A percentile compares a stretch with the other conserved stretches of the same genome.
Conservation (phyloP, 2,113 vertebrate genomes). For the Hypomesus transpacificus region DNA sequence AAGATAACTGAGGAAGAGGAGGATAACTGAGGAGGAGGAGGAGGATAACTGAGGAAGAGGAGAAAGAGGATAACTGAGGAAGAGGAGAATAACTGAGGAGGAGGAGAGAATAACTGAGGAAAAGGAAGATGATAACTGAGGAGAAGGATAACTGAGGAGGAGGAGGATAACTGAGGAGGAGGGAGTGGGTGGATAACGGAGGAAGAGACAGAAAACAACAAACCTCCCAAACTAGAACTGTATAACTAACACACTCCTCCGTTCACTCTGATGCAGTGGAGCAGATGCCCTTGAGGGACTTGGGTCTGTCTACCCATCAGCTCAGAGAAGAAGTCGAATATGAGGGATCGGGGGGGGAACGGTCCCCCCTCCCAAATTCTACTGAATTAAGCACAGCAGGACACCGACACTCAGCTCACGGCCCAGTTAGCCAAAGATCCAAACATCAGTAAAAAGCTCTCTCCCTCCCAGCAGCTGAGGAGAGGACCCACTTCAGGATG, state of each 20-base stretch:
- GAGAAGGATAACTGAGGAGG: background rate
- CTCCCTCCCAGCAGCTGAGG: conserved; percentile 16
- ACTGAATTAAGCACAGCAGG: conserved; percentile 56
- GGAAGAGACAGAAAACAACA: no score
- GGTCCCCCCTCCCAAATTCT: background rate
- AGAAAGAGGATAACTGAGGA: background rate
- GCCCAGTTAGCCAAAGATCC: conserved; percentile 48
- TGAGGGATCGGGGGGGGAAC: no score
- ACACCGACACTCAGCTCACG: conserved; percentile 38
- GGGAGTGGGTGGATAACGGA: no score
- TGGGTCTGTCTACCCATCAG: no score
- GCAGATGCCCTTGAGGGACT: no score
- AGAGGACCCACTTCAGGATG: no score
- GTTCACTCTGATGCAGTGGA: no score
- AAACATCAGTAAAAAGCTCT: conserved; percentile 54
- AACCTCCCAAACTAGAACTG: no score
- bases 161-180: background rate
- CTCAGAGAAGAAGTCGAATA: no score
- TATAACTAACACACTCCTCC: no score
- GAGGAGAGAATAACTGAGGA: background rate
- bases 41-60: background rate
- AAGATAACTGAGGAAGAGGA: background rate
- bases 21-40: background rate
- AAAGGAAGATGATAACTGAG: background rate
- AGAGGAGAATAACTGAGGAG: background rate